A percentile compares a stretch with the other conserved stretches of the same genome.
Conservation (phyloP, 2,113 vertebrate species). For the Neolamprologus modestus region DNA sequence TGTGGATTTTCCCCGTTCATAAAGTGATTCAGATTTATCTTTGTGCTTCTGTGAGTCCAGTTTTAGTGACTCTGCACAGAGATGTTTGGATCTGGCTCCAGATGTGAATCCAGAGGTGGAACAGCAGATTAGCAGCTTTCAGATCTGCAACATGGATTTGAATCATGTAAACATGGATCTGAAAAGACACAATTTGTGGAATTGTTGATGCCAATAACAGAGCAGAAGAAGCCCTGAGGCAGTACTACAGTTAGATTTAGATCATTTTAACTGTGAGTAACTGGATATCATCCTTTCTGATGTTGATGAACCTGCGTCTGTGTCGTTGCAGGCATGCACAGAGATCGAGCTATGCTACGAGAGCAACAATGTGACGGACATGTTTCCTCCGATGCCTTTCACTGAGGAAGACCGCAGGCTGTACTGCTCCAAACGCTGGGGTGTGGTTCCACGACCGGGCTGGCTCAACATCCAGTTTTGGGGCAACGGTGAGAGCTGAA, state of each 20-base stretch:
- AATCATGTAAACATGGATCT: background rate
- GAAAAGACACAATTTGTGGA: fast-evolving
- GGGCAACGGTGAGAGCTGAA: slow-evolving; percentile 73
- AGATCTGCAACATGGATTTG: background rate
- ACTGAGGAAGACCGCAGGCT: slow-evolving; percentile 59
- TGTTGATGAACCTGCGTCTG: background rate
- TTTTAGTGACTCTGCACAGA: background rate
- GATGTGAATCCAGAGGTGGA: background rate
- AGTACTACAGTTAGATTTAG: background rate
- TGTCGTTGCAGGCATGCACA: slow-evolving; percentile 78
- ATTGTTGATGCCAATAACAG: background rate
- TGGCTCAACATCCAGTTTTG: slow-evolving; percentile 84
- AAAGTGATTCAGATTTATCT: fast-evolving
- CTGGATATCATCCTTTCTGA: background rate
- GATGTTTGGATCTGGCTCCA: background rate
- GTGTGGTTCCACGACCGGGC: slow-evolving; percentile 65
- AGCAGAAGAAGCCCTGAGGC: background rate
- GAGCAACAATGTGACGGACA: slow-evolving; percentile 86
- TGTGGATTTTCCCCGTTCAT: background rate
- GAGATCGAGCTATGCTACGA: slow-evolving; percentile 82
- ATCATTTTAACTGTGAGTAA: background rate
- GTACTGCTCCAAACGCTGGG: slow-evolving; percentile 82
- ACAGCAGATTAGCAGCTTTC: background rate
- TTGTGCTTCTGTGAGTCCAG: background rate
- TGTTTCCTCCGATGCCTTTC: slow-evolving; percentile 85